These are phyloP conservation scores for Prunella fulvescens DNA, from an alignment of 2,113 vertebrate genomes.

Conservation along the genomic window DNA sequence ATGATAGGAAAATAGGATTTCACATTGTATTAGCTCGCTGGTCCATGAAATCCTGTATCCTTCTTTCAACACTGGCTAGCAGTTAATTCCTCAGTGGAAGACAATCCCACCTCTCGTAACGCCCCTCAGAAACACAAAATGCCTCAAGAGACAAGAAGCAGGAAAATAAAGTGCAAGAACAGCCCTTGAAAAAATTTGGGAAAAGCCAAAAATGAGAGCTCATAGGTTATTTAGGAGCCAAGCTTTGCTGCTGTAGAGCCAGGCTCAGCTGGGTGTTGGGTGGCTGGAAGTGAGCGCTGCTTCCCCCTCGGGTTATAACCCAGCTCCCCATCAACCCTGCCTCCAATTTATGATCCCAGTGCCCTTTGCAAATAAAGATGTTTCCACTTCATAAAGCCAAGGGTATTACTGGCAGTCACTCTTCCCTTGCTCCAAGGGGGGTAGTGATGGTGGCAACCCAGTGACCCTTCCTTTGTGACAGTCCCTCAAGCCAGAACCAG, in stretches of 20 bases:
- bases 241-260: background rate
- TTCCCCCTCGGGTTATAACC: background rate
- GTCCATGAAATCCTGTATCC: conserved; percentile 45
- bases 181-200: background rate
- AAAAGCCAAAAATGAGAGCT: background rate
- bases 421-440: background rate
- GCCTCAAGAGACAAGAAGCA: background rate
- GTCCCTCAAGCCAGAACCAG: background rate
- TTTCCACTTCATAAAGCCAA: conserved; percentile 34
- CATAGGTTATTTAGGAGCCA: background rate
- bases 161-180: background rate
- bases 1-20: conserved; percentile 58
- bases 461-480: background rate
- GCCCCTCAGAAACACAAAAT: background rate
- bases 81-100: conserved; percentile 26
- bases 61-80: conserved; percentile 8
- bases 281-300: background rate
- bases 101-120: background rate
- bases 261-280: background rate
- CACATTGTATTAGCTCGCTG: conserved; percentile 18
- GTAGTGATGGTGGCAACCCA: background rate
- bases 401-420: background rate
- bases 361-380: conserved; percentile 24
- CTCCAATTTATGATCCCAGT: background rate
- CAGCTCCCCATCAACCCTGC: background rate